Evolutionary conservation across 2,888 invertebrate genomes (phyloP), one percentile per base, ranked within the genome.

Genomic region (Caenorhabditis wallacei): DNA sequence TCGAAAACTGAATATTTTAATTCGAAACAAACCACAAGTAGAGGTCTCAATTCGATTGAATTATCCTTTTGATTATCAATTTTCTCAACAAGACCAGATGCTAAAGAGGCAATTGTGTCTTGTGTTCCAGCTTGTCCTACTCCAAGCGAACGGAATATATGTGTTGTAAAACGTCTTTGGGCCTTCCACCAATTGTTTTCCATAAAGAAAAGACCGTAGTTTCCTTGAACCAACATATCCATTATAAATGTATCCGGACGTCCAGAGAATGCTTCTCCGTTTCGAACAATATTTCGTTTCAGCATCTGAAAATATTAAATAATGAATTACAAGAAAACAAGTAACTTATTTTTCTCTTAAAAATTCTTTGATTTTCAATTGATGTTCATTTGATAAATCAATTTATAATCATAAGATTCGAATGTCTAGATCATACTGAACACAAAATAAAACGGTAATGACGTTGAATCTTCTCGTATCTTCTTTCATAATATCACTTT

Each of bases 181-280:
- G 82, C 81, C 51, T 85, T 86, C 81, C 81, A 84, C 79, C 78
- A 85, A 30, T 72, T 53, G 53, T 86, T 86, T 22, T 86, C 85
- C 79, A 84, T 85, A 84, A 86, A 83, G 66, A 86, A 83, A 0
- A 86, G 63, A 11, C 84, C 86, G 40, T 80, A 86, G 56, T 84
- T 81, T 13, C 86, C 86, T 70, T 83, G 83, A 24, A 83, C 83
- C 3, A 86, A 46, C 72, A 84, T 76, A 20, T 84, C 80, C 86
- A 86, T 84, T 37, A 85, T 75, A 59, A 85, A 84, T 10, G 81
- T 84, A 30, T 83, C 76, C 11, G 86, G 86, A 0, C 86, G 71
- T 35, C 84, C 84, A 57, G 85, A 80, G 20, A 87, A 80, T 24
- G 85, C 84, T 63, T 87, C 86, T 26, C 85, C 86, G 30, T 81